Conservation (phyloP, 2,113 vertebrate genomes). For the Diadophis punctatus region DNA sequence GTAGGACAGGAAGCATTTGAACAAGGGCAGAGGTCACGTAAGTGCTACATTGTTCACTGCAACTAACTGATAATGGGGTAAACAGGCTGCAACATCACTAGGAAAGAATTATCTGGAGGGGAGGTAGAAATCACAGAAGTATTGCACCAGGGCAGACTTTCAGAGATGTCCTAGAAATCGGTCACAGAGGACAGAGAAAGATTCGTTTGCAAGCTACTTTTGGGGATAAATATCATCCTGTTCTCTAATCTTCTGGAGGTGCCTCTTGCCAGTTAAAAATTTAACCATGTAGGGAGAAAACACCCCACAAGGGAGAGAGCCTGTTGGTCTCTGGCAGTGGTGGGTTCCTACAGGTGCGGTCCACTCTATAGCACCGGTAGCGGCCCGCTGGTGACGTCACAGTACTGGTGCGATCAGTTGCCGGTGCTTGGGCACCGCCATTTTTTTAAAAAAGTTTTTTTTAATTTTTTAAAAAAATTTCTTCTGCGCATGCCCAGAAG, state of each 20-base stretch:
- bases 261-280: not conserved
- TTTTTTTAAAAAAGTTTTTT: too few relatives aligned
- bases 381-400: too few relatives aligned
- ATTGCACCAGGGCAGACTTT: not conserved
- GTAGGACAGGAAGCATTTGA: not conserved
- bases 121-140: not conserved
- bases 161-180: not conserved
- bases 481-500: too few relatives aligned
- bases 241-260: not conserved
- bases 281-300: not conserved
- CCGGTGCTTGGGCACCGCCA: too few relatives aligned
- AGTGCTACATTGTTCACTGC: slow-evolving; percentile 19
- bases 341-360: too few relatives aligned
- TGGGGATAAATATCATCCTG: not conserved
- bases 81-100: slow-evolving; percentile 11
- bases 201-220: not conserved
- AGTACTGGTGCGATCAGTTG: too few relatives aligned
- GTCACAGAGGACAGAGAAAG: not conserved
- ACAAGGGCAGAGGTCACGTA: slow-evolving; percentile 27
- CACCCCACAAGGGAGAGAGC: not conserved
- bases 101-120: not conserved
- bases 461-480: too few relatives aligned
- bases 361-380: too few relatives aligned
- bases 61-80: slow-evolving; percentile 35
- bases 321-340: not conserved